Evolutionary conservation across 2,113 vertebrate species (phyloP), one percentile per base, ranked within the genome.

Genomic region (Cercocebus atys): DNA sequence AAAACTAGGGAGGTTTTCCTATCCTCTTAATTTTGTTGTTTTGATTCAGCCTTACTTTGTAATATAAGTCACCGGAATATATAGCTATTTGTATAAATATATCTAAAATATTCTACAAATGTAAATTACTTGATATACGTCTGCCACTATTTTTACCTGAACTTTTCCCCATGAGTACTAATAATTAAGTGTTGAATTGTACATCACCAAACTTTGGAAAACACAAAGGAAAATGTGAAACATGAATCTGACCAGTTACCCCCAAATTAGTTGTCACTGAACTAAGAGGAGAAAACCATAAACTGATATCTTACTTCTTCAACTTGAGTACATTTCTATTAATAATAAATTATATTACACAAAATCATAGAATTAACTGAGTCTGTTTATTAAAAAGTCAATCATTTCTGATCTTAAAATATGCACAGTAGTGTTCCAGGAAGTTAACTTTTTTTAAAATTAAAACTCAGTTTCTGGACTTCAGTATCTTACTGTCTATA

Each of bases 291-390:
- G 13, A 13, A 91, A 97, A 61, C 23, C 13, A 81, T 81, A 61
- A 92, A 84, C 38, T 18, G 57, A 55, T 17, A 43, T 70, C 43
- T 70, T 64, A 40, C 12, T 79, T 32, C 22, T 85, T 94, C n/a
- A 84, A 40, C 38, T 9, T 75, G 20, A 84, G 64, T 52, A 17
- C 4, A 38, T 91, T 93, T 23, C 18, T 59, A 72, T 35, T 52
- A 92, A 30, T 55, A 86, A 55, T 32, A 91, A 38, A 50, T 88
- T 83, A 84, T 25, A 72, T 38, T 86, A 7, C 47, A n/a, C 17
- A 94, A 90, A 81, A 92, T 85, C 18, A 40, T 61, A 94, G 40
- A 92, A 81, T 90, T 86, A 81, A 27, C 18, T 57, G 75, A 95
- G 38, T 91, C 52, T 83, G 25, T 93, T 78, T 27, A 78, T 57